Base-by-base conservation (phyloP, 2,113 vertebrate genomes). In the Setophaga petechia region DNA sequence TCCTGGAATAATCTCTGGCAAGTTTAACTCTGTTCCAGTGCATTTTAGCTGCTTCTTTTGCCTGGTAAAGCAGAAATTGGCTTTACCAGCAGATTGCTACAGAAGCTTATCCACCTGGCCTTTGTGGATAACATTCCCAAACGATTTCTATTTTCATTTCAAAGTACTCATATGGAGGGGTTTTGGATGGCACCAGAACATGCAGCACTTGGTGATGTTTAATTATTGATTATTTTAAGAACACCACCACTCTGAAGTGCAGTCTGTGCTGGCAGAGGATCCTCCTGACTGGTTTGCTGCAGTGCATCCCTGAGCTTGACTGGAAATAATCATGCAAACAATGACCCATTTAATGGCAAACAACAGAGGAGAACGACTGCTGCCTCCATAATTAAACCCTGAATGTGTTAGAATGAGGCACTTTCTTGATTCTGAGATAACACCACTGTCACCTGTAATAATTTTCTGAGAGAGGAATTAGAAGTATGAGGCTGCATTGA, bases 291-390 rank as follows among this genome's bases (percentile, higher is more conserved):
- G 58, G 75, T 55, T 6, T 51, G 43, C 55, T 84, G 73, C 81
- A 81, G 27, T 14, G 28, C 66, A 87, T 46, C 54, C 87, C 68
- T 27, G 37, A 57, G 69, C 35, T 49, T 20, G 73, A 74, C 86
- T 86, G 78, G 91, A 49, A 93, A 79, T 79, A 80, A 10, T 65
- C 39, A 89, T 46, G 87, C 89, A 78, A 93, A 96, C 69, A 92
- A 84, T 18, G 77, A 87, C 74, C 91, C 89, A 84, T 78, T 93
- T 92, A 87, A 94, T 82, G 84, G 87, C 51, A 65, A 92, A 79
- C 58, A 87, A 55, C 16, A 71, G 41, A 37, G 83, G 57, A 84
- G 54, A 58, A 89, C 0, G 10, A 44, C 55, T 81, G 15, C 86
- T 81, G 92, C 80, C 91, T 87, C 27, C 76, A 11, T 17, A 89